Evolutionary conservation across 2,888 invertebrate species (phyloP).

Genomic region (Cloeon dipterum): DNA sequence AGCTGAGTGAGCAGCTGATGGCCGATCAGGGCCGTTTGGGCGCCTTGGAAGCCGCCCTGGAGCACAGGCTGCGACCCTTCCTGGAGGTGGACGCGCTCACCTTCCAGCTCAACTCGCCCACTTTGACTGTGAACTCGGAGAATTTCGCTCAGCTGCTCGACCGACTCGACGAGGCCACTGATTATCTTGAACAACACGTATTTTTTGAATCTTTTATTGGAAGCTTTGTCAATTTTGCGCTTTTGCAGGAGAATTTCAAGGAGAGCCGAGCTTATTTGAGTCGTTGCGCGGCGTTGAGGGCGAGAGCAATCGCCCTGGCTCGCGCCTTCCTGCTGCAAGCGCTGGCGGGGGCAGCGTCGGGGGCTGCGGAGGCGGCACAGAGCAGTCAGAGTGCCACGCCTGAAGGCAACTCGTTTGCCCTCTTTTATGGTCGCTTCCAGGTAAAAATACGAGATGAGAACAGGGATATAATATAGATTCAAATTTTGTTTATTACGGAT

Average conservation of each 20-base stretch:
- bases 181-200: conserved; percentile 63
- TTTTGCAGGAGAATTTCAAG: conserved; percentile 49
- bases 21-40: conserved; percentile 63
- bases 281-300: conserved; percentile 65
- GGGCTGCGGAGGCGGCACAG: conserved; percentile 14
- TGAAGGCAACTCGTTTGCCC: conserved; percentile 30
- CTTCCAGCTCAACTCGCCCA: conserved; percentile 57
- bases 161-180: conserved; percentile 67
- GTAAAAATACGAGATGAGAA: too few relatives aligned
- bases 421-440: conserved; percentile 88
- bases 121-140: conserved; percentile 60
- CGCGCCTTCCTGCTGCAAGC: conserved; percentile 55
- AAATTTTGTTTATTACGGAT: too few relatives aligned
- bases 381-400: conserved; percentile 32
- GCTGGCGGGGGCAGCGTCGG: conserved; percentile 46
- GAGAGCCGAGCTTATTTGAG: conserved; percentile 63
- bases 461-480: too few relatives aligned
- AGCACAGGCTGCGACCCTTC: conserved; percentile 61
- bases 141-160: conserved; percentile 59
- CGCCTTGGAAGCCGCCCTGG: conserved; percentile 54
- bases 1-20: conserved; percentile 74
- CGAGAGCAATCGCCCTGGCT: conserved; percentile 54
- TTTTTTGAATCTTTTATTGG: not conserved
- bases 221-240: conserved; percentile 6
- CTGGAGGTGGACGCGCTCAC: conserved; percentile 59